Percentiles rank a stretch among this genome's conserved stretches.
Evolutionary conservation across 1,140 invertebrate species (phyloP).

Genomic region (Arion vulgaris): DNA sequence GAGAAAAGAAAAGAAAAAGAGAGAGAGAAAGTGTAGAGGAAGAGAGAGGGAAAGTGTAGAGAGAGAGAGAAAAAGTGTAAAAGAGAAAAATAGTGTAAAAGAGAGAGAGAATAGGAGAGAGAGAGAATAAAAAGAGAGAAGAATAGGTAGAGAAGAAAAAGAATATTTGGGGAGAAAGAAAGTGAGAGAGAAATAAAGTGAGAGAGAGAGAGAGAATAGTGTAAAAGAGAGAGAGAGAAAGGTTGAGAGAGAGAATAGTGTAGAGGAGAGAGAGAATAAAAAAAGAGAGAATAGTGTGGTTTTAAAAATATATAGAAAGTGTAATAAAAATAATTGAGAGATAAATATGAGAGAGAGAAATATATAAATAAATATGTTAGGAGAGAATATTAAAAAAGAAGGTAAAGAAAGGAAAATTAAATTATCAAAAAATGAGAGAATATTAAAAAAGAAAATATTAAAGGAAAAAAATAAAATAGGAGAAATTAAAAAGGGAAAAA

Average conservation of each 20-base stretch:
- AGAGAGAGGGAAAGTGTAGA: not conserved
- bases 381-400: not conserved
- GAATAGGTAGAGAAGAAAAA: not conserved
- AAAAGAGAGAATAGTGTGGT: not conserved
- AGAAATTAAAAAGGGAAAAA: not conserved
- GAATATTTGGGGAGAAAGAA: not conserved
- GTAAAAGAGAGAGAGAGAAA: slow-evolving; percentile 8
- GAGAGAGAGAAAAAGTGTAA: not conserved
- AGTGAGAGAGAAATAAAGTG: not conserved
- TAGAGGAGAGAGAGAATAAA: not conserved
- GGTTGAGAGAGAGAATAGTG: not conserved
- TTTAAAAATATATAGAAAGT: not conserved
- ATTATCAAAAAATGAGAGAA: not conserved
- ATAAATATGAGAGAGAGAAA: not conserved
- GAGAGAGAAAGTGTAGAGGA: too few species aligned
- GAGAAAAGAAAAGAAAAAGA: not conserved
- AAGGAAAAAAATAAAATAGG: not conserved
- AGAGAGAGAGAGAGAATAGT: not conserved
- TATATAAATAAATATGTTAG: not conserved
- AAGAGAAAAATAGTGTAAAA: not conserved
- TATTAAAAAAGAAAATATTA: not conserved
- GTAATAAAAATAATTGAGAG: not conserved
- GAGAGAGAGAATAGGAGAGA: not conserved
- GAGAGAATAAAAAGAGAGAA: not conserved
- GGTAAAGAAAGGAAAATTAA: not conserved